These are phyloP conservation scores for Nyctalus aviator DNA, from an alignment of 2,797 vertebrate species.

Conservation along the genomic window DNA sequence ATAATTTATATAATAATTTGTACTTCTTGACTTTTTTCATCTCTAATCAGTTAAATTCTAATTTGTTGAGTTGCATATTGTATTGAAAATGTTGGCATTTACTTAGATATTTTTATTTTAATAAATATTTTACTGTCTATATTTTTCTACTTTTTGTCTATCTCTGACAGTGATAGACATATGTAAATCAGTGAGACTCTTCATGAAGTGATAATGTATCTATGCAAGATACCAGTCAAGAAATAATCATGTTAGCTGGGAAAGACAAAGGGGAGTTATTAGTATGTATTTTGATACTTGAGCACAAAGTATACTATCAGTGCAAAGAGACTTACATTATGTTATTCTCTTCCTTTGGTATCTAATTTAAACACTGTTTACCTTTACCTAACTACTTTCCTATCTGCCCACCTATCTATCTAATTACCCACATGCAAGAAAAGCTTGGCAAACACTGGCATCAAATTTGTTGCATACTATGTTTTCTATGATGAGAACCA, in stretches of 20 bases:
- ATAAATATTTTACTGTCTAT: not conserved
- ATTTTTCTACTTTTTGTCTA: not conserved
- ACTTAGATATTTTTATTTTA: not conserved
- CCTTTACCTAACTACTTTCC: rapidly evolving
- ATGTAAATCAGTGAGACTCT: not conserved
- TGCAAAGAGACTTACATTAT: not conserved
- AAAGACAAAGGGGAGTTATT: not conserved
- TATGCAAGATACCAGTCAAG: not conserved
- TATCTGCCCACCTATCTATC: not conserved
- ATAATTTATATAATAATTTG: conserved; percentile 1
- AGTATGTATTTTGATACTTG: not conserved
- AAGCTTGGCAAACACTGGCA: not conserved
- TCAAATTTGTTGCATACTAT: not conserved
- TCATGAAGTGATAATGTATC: not conserved
- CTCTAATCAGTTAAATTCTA: conserved; percentile 31
- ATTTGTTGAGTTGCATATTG: not conserved
- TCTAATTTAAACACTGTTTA: not conserved
- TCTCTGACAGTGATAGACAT: not conserved
- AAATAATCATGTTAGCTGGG: not conserved
- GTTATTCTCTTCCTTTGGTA: not conserved
- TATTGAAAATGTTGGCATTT: not conserved
- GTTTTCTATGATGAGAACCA: not conserved
- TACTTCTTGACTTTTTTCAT: not conserved
- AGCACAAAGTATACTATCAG: not conserved
- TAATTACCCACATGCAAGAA: not conserved